Evolutionary conservation across 2,797 vertebrate species (phyloP), one percentile per base, ranked within the genome.

Genomic region (Galaxias olidus): DNA sequence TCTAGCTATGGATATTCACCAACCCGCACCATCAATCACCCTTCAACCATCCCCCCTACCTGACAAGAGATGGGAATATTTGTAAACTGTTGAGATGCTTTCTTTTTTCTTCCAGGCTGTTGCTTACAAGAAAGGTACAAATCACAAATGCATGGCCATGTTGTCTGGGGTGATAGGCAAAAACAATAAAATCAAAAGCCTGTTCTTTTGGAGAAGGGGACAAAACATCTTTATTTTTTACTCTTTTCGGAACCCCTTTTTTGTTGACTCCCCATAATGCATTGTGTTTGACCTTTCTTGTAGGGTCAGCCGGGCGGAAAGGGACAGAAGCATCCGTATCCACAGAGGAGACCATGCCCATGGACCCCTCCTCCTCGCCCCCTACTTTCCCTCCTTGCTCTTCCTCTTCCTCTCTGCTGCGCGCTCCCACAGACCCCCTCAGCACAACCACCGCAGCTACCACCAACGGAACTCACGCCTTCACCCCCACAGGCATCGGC

Each of bases 261-360:
- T 92, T 91, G 89, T 94, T 94, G 94, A 94, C 96, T 94, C 96
- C 96, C 96, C 96, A 96, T 98, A 98, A 98, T 98, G 97, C 97
- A 98, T 96, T 98, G 96, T 98, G 96, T 98, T 98, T 98, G 96
- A 95, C 97, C 97, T 98, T 98, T 97, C 97, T 98, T 98, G 97
- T 98, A 98, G 97, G 97, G 96, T 95, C 95, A 96, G 96, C 96
- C 91, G 92, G 95, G 92, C 95, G 95, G 93, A 98, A 97, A 98
- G 93, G 95, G 94, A 97, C 95, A 95, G 96, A 96, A 84, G 94
- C 92, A 92, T 92, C 94, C 90, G 86, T 90, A 65, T 62, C 65
- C 60, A 90, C 86, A 84, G 86, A 89, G 93, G 95, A 97, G 91
- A 91, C 92, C 91, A 88, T 92, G 92, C 94, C 94, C 87, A 95